Evolutionary conservation across 2,888 invertebrate species (phyloP).

Genomic region (Trichacis sp.): DNA sequence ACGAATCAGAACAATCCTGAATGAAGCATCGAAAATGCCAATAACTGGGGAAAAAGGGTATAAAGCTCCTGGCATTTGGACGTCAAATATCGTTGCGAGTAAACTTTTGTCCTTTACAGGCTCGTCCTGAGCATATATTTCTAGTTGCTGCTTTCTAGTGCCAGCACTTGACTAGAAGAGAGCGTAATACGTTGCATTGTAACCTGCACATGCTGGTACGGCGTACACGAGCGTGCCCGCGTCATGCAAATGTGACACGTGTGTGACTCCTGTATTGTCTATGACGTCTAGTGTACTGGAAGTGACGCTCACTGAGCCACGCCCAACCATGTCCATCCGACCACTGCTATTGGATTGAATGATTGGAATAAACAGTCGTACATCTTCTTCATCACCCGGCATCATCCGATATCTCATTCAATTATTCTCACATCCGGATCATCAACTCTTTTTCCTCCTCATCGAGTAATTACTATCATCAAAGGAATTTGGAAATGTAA

Average conservation of each 20-base stretch:
- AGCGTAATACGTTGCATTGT: constrained; percentile 47
- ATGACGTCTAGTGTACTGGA: constrained; percentile 67
- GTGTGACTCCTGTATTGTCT: constrained; percentile 54
- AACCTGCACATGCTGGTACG: constrained; percentile 25
- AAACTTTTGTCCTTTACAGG: background rate
- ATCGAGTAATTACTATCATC: too few species aligned
- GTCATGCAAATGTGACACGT: constrained; percentile 63
- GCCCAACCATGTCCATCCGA: constrained; percentile 47
- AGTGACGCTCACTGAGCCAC: constrained; percentile 68
- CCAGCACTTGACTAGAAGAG: constrained; percentile 49
- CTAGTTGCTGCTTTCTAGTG: constrained; percentile 44
- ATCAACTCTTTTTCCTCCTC: too few species aligned
- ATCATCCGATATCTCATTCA: too few species aligned
- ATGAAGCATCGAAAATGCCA: too few species aligned
- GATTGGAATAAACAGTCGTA: constrained; percentile 33
- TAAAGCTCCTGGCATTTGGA: too few species aligned
- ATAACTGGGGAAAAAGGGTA: too few species aligned
- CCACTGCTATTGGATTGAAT: constrained; percentile 29
- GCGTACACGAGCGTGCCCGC: constrained; percentile 23
- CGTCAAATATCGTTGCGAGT: constrained; percentile 1
- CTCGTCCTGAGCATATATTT: constrained; percentile 6
- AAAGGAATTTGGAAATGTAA: too few species aligned
- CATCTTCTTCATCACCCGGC: constrained; percentile 55
- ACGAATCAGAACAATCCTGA: too few species aligned
- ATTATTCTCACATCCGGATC: too few species aligned